Base-by-base conservation (phyloP, 2,113 vertebrate species). In the Sinocyclocheilus maitianheensis region DNA sequence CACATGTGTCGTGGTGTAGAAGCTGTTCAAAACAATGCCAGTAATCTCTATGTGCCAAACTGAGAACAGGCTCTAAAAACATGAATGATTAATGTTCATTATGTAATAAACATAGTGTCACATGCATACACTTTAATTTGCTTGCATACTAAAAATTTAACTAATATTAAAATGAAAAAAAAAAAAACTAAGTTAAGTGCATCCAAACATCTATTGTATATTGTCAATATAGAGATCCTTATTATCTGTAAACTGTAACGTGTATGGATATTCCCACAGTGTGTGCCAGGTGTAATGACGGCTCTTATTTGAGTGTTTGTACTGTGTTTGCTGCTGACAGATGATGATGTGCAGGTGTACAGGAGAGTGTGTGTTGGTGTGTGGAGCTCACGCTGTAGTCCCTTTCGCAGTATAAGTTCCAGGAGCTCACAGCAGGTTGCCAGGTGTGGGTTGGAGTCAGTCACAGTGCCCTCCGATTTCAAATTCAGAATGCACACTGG, bases 11-110 rank as follows among this genome's bases (percentile, higher is more conserved):
- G 6, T 88, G 94, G 0, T 90, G 84, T 6, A 92, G 92, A 2
- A 97, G 93, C 87, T 95, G 95, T 87, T 96, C 95, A 58, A 97
- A 91, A 87, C 96, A 96, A 30, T 96, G 94, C 96, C 96, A 97
- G 86, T 95, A 97, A 90, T 97, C 96, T 91, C 95, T 93, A 72
- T 93, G 93, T 8, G 92, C 92, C 89, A 97, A 92, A 24, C 93
- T 94, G 87, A 97, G 93, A 14, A 95, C 89, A 0, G 96, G 94
- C 62, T 97, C 96, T 97, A 89, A 0, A 83, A 75, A 46, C 43
- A 71, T 0, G 10, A 40, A 79, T 3, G 40, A 71, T 0, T 16
- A 40, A 2, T 51, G 14, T 14, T 63, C 40, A 46, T 74, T 43
- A 43, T 74, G 40, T 74, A n/a, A 46, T 48, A 76, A 76, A 43